Evolutionary conservation across 53 echinoderm and acorn worm genomes (phyloP), one percentile per base, ranked within the genome.

Genomic region (Arbacia lixula): DNA sequence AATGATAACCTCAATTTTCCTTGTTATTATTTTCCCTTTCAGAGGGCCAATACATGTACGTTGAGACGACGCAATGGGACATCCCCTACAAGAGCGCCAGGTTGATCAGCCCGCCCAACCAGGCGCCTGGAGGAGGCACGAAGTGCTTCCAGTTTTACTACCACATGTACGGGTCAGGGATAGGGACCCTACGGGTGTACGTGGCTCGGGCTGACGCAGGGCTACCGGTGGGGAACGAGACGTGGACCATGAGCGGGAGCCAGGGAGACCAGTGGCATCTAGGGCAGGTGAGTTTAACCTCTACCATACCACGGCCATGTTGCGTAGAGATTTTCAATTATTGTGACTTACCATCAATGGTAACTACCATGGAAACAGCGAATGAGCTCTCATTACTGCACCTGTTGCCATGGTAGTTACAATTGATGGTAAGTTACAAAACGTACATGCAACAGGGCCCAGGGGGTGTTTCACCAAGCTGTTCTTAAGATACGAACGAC

Each of bases 161-260:
- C 50, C 99, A 99, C 83, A 99, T 99, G 99, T 95, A 93, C 54
- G 99, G 99, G 1, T 36, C 79, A 8, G 42, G 81, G 5, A 92
- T 90, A 43, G 94, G 94, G 2, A 84, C 87, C 2, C 90, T 99
- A 8, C 88, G 85, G 12, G 87, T 99, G 0, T 68, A 61, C 67
- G 92, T 95, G 67, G 30, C 87, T 21, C 20, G 24, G 21, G 39
- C 28, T 9, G 0, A 3, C 11, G 54, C 1, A 3, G 64, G 49
- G 12, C 38, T 51, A 19, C 74, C 69, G 4, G 27, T 63, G 31
- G 63, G 64, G 4, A 60, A 36, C 28, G 41, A 50, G 50, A n/a
- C 31, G 12, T 81, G 50, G 52, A 29, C 21, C 16, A 37, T 37
- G 1, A 8, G n/a, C 20, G 82, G 82, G 14, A 40, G 37, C 3